Percentiles rank a stretch among this genome's conserved stretches.
Conservation (phyloP, 2,797 vertebrate species). For the Antennarius maculatus region DNA sequence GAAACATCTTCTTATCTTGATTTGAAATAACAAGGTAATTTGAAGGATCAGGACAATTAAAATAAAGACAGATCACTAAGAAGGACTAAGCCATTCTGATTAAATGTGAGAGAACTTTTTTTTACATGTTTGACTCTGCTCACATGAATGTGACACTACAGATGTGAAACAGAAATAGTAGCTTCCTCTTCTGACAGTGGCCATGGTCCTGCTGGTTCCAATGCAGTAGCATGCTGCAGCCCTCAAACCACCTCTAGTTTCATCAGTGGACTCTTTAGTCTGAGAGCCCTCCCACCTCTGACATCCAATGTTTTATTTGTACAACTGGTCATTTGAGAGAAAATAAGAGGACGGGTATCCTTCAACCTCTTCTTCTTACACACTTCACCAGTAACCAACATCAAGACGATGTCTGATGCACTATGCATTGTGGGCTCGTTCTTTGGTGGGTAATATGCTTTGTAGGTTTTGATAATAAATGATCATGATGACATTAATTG, state of each 20-base stretch:
- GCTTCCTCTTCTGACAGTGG: constrained; percentile 54
- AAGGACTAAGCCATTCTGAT: background rate
- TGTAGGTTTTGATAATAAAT: constrained; percentile 2
- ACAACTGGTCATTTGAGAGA: constrained; percentile 12
- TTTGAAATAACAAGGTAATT: background rate
- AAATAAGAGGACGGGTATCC: constrained; percentile 20
- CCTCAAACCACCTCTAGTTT: background rate
- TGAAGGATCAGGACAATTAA: background rate
- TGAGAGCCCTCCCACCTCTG: background rate
- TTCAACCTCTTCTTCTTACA: constrained; percentile 7
- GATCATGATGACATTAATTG: background rate
- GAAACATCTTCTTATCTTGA: background rate
- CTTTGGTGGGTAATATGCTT: constrained; percentile 72
- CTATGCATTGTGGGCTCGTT: constrained; percentile 64
- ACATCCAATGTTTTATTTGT: constrained; percentile 16
- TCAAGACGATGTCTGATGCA: constrained; percentile 62
- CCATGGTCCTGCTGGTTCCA: constrained; percentile 5
- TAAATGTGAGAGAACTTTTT: background rate
- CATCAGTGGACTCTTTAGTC: constrained; percentile 8
- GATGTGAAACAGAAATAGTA: constrained; percentile 27
- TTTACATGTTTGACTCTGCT: constrained; percentile 1
- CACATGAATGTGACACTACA: constrained; percentile 7
- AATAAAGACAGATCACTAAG: background rate
- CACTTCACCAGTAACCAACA: constrained; percentile 25
- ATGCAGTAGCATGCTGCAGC: constrained; percentile 13